A percentile compares a stretch with the other conserved stretches of the same genome.
phyloP scores from a whole-genome alignment of 2,797 vertebrate genomes.

The Propithecus perrieri region DNA sequence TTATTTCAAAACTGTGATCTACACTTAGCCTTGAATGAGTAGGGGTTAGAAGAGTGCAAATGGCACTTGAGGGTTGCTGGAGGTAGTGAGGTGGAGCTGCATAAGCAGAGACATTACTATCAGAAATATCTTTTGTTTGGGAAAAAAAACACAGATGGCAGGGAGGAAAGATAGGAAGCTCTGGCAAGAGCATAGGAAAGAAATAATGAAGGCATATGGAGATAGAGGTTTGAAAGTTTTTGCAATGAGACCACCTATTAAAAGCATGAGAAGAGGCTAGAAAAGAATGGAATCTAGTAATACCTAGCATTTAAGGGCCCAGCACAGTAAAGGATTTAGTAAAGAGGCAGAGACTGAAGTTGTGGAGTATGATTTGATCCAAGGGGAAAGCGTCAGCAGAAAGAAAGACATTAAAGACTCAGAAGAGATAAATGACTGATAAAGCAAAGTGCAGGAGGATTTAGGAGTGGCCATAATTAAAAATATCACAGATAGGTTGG shows the following conservation, averaged over 20 bases:
- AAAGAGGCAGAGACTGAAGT: background rate
- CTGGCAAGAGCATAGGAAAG: background rate
- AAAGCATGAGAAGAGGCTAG: background rate
- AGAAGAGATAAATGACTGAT: background rate
- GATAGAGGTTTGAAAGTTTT: background rate
- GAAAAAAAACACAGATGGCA: background rate
- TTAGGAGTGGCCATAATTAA: background rate
- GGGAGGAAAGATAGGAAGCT: background rate
- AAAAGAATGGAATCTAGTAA: background rate
- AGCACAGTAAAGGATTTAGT: background rate
- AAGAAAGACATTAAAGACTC: background rate
- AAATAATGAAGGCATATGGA: background rate
- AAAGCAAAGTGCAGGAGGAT: background rate
- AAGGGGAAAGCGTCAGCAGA: background rate
- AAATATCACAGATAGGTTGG: background rate
- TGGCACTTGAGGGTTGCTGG: background rate
- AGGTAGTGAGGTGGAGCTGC: background rate
- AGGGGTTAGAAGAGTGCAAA: background rate
- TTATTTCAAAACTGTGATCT: background rate
- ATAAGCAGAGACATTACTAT: background rate
- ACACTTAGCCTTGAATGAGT: background rate
- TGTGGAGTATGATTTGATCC: background rate
- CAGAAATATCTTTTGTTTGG: background rate
- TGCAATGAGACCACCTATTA: background rate
- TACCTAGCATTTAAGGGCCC: background rate